These are phyloP conservation scores for Zaprionus capensis DNA, from an alignment of 1,140 invertebrate genomes.

Conservation along the genomic window DNA sequence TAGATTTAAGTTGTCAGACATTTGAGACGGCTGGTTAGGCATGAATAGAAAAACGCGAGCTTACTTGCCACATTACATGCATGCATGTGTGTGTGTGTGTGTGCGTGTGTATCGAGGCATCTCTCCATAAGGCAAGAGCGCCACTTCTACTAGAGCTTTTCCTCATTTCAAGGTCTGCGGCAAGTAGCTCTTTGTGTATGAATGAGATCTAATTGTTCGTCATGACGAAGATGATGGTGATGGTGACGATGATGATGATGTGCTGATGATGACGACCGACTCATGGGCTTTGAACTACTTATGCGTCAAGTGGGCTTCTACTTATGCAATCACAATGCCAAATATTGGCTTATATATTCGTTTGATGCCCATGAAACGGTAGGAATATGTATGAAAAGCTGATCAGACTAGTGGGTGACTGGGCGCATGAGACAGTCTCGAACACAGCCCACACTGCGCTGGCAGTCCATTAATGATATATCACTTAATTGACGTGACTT, in stretches of 20 bases:
- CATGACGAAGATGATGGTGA: slow-evolving; percentile 50
- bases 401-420: slow-evolving; percentile 6
- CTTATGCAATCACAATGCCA: slow-evolving; percentile 59
- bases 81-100: not conserved
- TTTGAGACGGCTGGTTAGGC: slow-evolving; percentile 20
- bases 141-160: slow-evolving; percentile 61
- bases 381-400: slow-evolving; percentile 15
- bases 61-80: not conserved
- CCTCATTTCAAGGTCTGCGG: slow-evolving; percentile 65
- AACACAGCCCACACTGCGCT: slow-evolving; percentile 5
- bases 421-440: not conserved
- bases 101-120: slow-evolving; percentile 35
- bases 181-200: slow-evolving; percentile 78
- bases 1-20: slow-evolving; percentile 19
- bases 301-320: slow-evolving; percentile 25
- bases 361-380: slow-evolving; percentile 5
- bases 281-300: slow-evolving; percentile 37
- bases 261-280: slow-evolving; percentile 18
- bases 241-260: slow-evolving; percentile 22
- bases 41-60: slow-evolving; percentile 19
- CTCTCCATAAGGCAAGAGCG: slow-evolving; percentile 30
- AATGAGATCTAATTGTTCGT: slow-evolving; percentile 79
- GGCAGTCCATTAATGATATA: slow-evolving; percentile 15
- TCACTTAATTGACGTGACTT: slow-evolving; percentile 42
- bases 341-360: slow-evolving; percentile 55